A percentile compares a stretch with the other conserved stretches of the same genome.
Conservation (phyloP, 2,797 vertebrate species). For the Manis javanica region DNA sequence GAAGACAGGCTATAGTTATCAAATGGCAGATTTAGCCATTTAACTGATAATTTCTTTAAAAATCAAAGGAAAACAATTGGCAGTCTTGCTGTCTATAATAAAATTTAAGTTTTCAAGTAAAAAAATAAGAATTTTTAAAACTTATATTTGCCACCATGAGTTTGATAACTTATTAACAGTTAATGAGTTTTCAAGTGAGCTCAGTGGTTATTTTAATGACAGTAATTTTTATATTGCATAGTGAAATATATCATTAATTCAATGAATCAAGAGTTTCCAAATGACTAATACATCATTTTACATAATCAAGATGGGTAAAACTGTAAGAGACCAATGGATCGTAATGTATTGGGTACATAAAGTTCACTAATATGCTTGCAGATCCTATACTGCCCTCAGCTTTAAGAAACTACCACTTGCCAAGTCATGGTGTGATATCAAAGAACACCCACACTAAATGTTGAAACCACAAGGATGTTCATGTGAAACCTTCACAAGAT, state of each 20-base stretch:
- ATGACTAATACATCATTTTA: neutral
- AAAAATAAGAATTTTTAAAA: neutral
- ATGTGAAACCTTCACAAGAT: no score
- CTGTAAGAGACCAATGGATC: neutral
- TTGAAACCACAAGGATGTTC: no score
- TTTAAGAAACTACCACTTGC: neutral
- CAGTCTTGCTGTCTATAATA: neutral
- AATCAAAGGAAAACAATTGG: slow-evolving; percentile 12
- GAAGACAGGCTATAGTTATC: neutral
- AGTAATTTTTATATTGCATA: neutral
- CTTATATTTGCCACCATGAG: neutral
- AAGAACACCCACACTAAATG: neutral
- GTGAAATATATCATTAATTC: neutral
- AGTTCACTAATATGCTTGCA: neutral
- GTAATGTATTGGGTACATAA: neutral
- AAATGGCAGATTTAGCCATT: neutral
- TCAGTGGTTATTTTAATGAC: neutral
- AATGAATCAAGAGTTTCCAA: neutral
- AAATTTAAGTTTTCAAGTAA: neutral
- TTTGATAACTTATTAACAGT: neutral
- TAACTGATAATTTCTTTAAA: neutral
- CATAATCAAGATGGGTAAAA: neutral
- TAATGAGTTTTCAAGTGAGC: neutral
- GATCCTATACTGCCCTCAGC: neutral
- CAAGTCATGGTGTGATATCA: neutral